Percentiles rank a stretch among this genome's conserved stretches.
phyloP scores from a whole-genome alignment of 2,113 vertebrate genomes.

The Pelodiscus sinensis region DNA sequence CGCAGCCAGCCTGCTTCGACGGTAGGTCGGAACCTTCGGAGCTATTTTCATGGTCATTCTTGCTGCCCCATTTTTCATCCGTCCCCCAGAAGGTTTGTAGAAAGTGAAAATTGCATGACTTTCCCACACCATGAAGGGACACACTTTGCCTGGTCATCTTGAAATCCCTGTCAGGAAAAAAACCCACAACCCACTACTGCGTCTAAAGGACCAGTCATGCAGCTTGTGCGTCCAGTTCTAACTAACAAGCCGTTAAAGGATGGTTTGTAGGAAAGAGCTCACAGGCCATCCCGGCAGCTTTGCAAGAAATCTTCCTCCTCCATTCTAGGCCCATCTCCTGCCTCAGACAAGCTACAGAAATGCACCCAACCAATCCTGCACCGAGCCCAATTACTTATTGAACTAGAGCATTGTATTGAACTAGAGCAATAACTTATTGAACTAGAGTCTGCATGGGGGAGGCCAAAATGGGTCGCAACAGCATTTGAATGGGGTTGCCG shows the following conservation, averaged over 20 bases:
- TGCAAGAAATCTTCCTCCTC: neutral
- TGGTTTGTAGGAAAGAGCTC: neutral
- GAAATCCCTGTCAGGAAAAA: neutral
- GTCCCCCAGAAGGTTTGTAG: neutral
- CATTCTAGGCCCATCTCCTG: neutral
- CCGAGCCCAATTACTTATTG: neutral
- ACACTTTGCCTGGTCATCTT: neutral
- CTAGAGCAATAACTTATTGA: no score
- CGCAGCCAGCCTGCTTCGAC: constrained; percentile 23
- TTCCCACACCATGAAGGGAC: neutral
- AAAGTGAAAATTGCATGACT: neutral
- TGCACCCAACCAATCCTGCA: neutral
- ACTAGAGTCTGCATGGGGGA: no score
- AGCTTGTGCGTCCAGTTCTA: neutral
- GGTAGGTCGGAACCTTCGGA: neutral
- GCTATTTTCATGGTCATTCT: constrained; percentile 18
- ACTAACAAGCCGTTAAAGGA: neutral
- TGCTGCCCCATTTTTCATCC: neutral
- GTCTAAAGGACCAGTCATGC: neutral
- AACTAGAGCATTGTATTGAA: neutral
- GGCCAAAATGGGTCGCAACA: no score
- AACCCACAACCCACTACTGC: fast-evolving
- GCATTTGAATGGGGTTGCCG: no score
- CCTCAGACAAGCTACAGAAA: neutral
- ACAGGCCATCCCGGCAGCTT: neutral